Percentiles rank a stretch among this genome's conserved stretches.
These are phyloP conservation scores for Pogonophryne albipinna DNA, from an alignment of 2,797 vertebrate species.

Conservation along the genomic window DNA sequence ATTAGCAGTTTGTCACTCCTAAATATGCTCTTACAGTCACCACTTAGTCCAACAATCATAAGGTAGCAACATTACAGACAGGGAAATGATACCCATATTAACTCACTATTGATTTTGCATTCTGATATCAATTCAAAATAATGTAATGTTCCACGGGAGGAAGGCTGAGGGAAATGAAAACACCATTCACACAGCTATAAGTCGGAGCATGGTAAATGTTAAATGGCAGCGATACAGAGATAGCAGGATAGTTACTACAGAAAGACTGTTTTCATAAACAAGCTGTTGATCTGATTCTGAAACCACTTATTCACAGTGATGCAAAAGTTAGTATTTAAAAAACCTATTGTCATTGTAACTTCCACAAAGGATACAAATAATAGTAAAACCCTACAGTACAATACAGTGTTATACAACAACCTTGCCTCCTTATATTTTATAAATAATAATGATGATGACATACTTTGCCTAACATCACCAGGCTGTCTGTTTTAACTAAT, in stretches of 20 bases:
- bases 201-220: neutral
- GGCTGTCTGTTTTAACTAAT: neutral
- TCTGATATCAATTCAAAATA: slow-evolving; percentile 6
- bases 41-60: neutral
- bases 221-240: neutral
- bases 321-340: neutral
- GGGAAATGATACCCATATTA: neutral
- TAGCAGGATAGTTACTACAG: too few relatives aligned
- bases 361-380: too few relatives aligned
- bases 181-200: neutral
- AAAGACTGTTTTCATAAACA: neutral
- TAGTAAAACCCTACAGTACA: neutral
- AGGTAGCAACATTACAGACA: slow-evolving; percentile 1
- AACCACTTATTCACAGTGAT: neutral
- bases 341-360: too few relatives aligned
- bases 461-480: neutral
- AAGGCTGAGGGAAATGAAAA: neutral
- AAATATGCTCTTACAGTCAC: neutral
- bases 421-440: neutral
- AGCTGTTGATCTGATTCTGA: neutral
- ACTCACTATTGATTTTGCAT: neutral
- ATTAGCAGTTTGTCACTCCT: slow-evolving; percentile 5
- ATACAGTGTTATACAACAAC: neutral
- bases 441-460: neutral
- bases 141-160: slow-evolving; percentile 1